phyloP scores from a whole-genome alignment of 2,888 invertebrate genomes.

The Cheilosia soror region DNA sequence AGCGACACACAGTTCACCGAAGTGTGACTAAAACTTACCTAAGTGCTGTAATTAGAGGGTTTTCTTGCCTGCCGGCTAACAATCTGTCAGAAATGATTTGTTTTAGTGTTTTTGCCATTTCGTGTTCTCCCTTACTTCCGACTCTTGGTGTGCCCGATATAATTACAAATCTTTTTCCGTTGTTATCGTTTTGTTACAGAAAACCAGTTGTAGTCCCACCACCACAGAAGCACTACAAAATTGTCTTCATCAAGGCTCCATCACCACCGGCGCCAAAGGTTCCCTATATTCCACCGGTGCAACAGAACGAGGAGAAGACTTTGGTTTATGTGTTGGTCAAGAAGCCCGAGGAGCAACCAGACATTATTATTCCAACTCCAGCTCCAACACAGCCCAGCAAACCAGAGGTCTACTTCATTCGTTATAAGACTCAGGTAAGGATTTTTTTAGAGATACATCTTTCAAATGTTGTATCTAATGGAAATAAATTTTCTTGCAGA shows the following conservation, averaged over 20 bases:
- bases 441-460: background rate
- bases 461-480: background rate
- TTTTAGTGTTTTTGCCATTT: slow-evolving; percentile 32
- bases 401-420: slow-evolving; percentile 90
- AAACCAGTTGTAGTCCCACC: slow-evolving; percentile 85
- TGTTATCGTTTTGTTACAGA: slow-evolving; percentile 78
- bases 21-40: slow-evolving; percentile 73
- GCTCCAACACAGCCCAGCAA: slow-evolving; percentile 90
- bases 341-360: slow-evolving; percentile 89
- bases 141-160: slow-evolving; percentile 47
- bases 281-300: slow-evolving; percentile 86
- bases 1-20: slow-evolving; percentile 60
- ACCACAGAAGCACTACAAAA: slow-evolving; percentile 92
- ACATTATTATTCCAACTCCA: slow-evolving; percentile 88
- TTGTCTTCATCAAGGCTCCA: slow-evolving; percentile 90
- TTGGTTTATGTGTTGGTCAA: slow-evolving; percentile 90
- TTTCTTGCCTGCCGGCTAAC: slow-evolving; percentile 50
- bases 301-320: slow-evolving; percentile 90
- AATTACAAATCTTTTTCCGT: slow-evolving; percentile 33
- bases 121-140: slow-evolving; percentile 31
- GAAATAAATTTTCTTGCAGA: slow-evolving; percentile 69
- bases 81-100: slow-evolving; percentile 76
- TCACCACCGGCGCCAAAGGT: slow-evolving; percentile 87
- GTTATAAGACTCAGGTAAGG: slow-evolving; percentile 88
- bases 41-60: slow-evolving; percentile 72